A percentile compares a stretch with the other conserved stretches of the same genome.
Conservation (phyloP, 2,888 invertebrate species). For the Cecidostiba fungosa region DNA sequence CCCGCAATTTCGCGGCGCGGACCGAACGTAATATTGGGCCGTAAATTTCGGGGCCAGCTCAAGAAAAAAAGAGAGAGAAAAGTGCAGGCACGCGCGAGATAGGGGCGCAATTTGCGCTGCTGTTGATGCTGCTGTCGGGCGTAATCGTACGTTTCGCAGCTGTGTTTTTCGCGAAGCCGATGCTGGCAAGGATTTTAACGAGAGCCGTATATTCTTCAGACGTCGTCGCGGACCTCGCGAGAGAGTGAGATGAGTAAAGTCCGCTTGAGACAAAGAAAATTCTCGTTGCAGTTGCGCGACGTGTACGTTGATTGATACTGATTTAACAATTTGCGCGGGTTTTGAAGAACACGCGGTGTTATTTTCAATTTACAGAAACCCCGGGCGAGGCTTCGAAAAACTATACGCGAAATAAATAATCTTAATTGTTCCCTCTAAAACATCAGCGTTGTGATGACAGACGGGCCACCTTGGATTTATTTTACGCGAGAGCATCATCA, state of each 20-base stretch:
- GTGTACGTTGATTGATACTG: conserved; percentile 34
- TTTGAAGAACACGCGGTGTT: background rate
- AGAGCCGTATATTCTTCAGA: conserved; percentile 57
- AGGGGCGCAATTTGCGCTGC: conserved; percentile 49
- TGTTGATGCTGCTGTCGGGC: background rate
- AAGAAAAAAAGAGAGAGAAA: background rate
- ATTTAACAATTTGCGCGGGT: conserved; percentile 4
- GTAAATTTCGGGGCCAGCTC: conserved; percentile 51
- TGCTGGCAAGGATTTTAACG: conserved; percentile 45
- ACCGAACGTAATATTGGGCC: conserved; percentile 21
- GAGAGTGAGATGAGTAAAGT: background rate
- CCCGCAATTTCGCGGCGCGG: conserved; percentile 27
- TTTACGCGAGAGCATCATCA: conserved; percentile 26
- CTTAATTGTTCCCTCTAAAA: conserved; percentile 38
- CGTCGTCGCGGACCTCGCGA: conserved; percentile 1
- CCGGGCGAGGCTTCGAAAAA: background rate
- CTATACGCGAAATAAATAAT: conserved; percentile 34
- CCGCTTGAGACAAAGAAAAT: conserved; percentile 50
- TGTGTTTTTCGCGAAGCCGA: conserved; percentile 46
- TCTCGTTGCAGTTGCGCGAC: background rate
- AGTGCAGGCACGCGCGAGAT: conserved; percentile 24
- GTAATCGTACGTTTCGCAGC: conserved; percentile 55
- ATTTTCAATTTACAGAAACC: background rate
- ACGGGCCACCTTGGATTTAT: conserved; percentile 31
- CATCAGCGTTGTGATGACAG: conserved; percentile 31